Evolutionary conservation across 2,888 invertebrate species (phyloP), one percentile per base, ranked within the genome.

Genomic region (Pristionchus arcanus): DNA sequence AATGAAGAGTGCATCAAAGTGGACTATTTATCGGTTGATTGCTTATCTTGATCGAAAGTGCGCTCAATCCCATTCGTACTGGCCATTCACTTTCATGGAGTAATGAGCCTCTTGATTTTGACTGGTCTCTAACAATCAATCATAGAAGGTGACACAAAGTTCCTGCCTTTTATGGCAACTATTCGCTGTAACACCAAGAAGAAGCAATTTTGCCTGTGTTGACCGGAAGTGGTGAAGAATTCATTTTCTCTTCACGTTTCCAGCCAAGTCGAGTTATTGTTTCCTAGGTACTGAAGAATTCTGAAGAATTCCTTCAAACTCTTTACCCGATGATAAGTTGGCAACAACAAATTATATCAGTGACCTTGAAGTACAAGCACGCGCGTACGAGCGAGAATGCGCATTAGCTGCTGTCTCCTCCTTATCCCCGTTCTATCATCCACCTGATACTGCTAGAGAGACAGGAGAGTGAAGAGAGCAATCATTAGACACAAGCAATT

Each of bases 301-400:
- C 28, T n/a, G 37, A 74, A 37, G 37, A 74, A 37, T 74, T 19
- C 4, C 34, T 19, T 37, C 37, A 53, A 81, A 81, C 81, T 28
- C 81, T 21, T 28, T 53, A 16, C 42, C 71, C 31, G 25, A 34
- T 34, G 37, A 25, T 81, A n/a, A 81, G 81, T 4, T 81, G 81
- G 53, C 37, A 81, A 81, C 81, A 81, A 81, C 74, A 77, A n/a
- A 49, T 49, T 49, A 49, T 49, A 77, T 31, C 74, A 42, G n/a
- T 16, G 81, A 81, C 81, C 81, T 81, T 81, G 81, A n/a, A 49
- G 49, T 81, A 25, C 81, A 53, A 25, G 81, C 49, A 81, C 49
- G 49, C 81, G 81, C 49, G 42, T n/a, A 16, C 81, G 81, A 25
- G 42, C 74, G 74, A 77, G 81, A 81, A 81, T 81, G 28, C 81